Conservation (phyloP, 2,797 vertebrate species). For the Hyperoplus immaculatus region DNA sequence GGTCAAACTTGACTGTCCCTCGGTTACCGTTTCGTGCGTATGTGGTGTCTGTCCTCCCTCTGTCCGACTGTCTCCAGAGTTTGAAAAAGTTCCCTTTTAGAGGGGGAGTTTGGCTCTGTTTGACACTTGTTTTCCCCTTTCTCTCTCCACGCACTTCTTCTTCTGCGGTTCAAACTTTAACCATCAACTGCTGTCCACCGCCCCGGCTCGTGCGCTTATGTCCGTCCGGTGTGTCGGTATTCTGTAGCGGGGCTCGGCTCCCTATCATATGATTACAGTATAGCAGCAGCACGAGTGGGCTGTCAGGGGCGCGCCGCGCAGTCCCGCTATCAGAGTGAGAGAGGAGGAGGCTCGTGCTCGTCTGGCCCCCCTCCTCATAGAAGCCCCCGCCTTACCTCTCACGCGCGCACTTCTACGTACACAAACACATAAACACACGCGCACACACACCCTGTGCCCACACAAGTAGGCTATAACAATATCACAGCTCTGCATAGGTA, state of each 20-base stretch:
- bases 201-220: conserved; percentile 46
- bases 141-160: conserved; percentile 32
- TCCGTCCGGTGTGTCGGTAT: conserved; percentile 71
- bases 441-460: conserved; percentile 11
- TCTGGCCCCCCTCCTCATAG: not conserved
- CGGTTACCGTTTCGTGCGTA: conserved; percentile 24
- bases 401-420: not conserved
- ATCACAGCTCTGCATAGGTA: conserved; percentile 53
- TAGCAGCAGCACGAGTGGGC: conserved; percentile 69
- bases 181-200: conserved; percentile 39
- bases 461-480: conserved; percentile 41
- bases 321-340: conserved; percentile 55
- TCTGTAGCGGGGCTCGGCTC: conserved; percentile 71
- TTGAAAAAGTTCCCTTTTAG: conserved; percentile 64
- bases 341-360: conserved; percentile 65
- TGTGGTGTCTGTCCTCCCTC: conserved; percentile 24
- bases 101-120: conserved; percentile 21
- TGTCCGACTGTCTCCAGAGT: conserved; percentile 58
- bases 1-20: conserved; percentile 37
- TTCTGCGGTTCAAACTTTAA: not conserved
- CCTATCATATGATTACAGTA: conserved; percentile 87
- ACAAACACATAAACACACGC: not conserved
- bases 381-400: conserved; percentile 22
- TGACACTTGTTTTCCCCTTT: conserved; percentile 3
- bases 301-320: conserved; percentile 72